Evolutionary conservation across 2,113 vertebrate species (phyloP), one percentile per base, ranked within the genome.

Genomic region (Pituophis catenifer): DNA sequence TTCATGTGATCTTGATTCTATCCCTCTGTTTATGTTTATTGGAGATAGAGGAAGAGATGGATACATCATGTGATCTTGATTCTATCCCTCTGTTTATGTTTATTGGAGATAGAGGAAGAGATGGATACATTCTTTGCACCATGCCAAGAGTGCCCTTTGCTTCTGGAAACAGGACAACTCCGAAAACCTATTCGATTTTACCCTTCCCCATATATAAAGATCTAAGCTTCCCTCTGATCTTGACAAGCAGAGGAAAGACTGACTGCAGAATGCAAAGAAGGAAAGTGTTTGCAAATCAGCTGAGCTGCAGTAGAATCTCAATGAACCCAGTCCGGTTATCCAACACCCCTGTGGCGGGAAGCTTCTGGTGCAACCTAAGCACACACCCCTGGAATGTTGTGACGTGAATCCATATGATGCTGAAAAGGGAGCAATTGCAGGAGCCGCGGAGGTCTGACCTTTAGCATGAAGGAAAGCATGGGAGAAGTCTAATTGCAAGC

Each of bases 341-440:
- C 81, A 0, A 19, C 3, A 4, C 26, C 19, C 85, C 23, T 50
- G 21, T 0, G 0, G 0, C 38, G 8, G 1, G 15, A 4, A 1
- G 57, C 12, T 10, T 44, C 33, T 89, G 5, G 2, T 75, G 2
- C 8, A 91, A 15, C 24, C 21, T 1, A 10, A 88, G 1, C 5
- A 90, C 86, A 15, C 57, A 50, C 88, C 8, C 38, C 38, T 65
- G 53, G 23, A 86, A 15, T 0, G 8, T 62, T 86, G 53, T 29
- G 23, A 8, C 3, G 50, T 5, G 5, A 9, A 19, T 50, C 21
- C n/a, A 21, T n/a, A 12, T 70, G 86, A 38, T 55, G 91, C 75
- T 2, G 4, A 26, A 59, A 92, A 29, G 4, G 6, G 38, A 91
- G 26, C 8, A 17, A 33, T n/a, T 88, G 6, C 17, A 5, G 24